Evolutionary conservation across 2,888 invertebrate genomes (phyloP).

Genomic region (Cephus pygmeus): DNA sequence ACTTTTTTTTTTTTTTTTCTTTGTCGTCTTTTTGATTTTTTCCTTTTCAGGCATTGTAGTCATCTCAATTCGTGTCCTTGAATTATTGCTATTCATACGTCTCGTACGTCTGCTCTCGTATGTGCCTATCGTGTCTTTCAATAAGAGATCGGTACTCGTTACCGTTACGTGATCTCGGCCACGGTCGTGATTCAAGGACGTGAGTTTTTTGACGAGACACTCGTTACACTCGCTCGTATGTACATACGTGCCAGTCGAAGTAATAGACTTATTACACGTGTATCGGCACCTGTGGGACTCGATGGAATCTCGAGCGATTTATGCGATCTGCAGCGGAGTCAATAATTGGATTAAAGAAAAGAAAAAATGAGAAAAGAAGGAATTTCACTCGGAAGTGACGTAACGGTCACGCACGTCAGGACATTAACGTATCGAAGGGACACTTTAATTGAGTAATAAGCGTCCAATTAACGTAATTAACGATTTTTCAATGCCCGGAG

Average conservation of each 20-base stretch:
- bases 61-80: not conserved
- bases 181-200: not conserved
- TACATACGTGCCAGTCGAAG: not conserved
- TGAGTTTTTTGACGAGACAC: not conserved
- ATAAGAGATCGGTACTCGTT: not conserved
- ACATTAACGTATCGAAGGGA: not conserved
- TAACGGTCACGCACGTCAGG: not conserved
- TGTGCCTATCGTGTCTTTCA: not conserved
- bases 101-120: not conserved
- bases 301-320: not conserved
- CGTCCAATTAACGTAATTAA: not conserved
- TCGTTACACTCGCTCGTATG: not conserved
- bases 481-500: not conserved
- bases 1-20: not conserved
- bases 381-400: not conserved
- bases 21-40: no score
- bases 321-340: not conserved
- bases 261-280: not conserved
- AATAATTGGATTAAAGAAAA: not conserved
- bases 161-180: slow-evolving; percentile 14
- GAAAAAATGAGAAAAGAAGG: not conserved
- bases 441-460: not conserved
- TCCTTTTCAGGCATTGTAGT: not conserved
- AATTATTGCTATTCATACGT: not conserved
- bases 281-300: not conserved